phyloP scores from a whole-genome alignment of 2,797 vertebrate species.

The Pelochelys cantorii region DNA sequence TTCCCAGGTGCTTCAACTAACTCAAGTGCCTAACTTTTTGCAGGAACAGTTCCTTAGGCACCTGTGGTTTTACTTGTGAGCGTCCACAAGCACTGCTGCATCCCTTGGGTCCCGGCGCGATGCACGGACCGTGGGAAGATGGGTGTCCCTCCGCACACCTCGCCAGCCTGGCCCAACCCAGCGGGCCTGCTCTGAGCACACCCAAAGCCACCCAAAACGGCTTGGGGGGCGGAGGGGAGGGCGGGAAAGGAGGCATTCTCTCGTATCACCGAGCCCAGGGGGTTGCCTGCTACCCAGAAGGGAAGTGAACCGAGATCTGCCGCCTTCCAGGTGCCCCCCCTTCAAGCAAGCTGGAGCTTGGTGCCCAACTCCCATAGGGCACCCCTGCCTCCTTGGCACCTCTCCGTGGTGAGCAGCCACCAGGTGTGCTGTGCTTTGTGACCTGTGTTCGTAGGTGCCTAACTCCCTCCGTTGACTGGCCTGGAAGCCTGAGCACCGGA shows the following conservation, averaged over 20 bases:
- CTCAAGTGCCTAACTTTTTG: background rate
- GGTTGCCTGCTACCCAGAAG: background rate
- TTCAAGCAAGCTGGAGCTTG: background rate
- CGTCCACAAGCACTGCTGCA: background rate
- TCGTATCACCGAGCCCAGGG: background rate
- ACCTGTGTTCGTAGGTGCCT: background rate
- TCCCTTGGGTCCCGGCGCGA: background rate
- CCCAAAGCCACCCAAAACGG: background rate
- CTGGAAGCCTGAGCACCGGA: background rate
- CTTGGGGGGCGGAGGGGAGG: accelerated
- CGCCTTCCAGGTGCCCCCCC: background rate
- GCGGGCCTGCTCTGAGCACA: background rate
- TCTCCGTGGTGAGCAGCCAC: background rate
- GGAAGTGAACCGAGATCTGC: background rate
- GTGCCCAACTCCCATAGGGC: background rate
- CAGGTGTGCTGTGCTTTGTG: background rate
- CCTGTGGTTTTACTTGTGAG: background rate
- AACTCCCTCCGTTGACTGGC: too few relatives aligned
- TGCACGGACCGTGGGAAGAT: background rate
- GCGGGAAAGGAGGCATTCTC: background rate
- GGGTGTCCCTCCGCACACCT: background rate
- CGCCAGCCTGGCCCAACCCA: too few relatives aligned
- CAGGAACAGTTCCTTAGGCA: background rate
- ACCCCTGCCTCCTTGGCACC: background rate
- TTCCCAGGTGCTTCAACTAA: too few relatives aligned